Evolutionary conservation across 1,140 invertebrate genomes (phyloP), one percentile per base, ranked within the genome.

Genomic region (Nephila pilipes): DNA sequence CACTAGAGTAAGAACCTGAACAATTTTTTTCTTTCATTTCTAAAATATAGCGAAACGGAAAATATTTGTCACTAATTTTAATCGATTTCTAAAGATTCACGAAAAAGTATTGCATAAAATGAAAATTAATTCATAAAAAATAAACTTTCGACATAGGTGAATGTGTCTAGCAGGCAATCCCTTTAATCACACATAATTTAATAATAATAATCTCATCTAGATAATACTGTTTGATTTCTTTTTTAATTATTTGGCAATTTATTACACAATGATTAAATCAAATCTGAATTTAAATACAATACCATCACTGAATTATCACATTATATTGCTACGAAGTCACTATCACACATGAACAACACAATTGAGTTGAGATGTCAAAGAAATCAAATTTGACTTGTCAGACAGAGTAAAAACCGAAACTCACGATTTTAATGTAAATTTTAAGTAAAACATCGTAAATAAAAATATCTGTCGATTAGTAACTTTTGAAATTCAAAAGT

Each of bases 261-360:
- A 16, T 20, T 60, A 20, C 58, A 20, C 58, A 60, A 60, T 18
- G 20, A 69, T 18, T 32, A 65, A 65, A n/a, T 14, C 6, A 3
- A 65, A 22, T 1, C 5, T 0, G 36, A 75, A 29, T 69, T 46
- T 25, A 75, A 88, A 16, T 54, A 54, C 20, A 46, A 29, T 83
- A 55, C 22, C 16, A 83, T 87, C 29, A 85, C 90, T 81, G 90
- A 60, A 81, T 36, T 81, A 92, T 85, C 36, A 65, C 58, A 69
- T 83, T 81, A 88, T 57, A 90, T 36, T 90, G 88, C 88, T n/a
- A 90, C 88, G 88, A 90, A 90, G 88, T 79, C 88, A 90, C 65
- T 79, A 90, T 90, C 75, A 38, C 89, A 91, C 89, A 91, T 90
- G 75, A 90, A 83, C 55, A 91, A 83, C 60, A 91, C 25, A 58